Base-by-base conservation (phyloP, 2,888 invertebrate genomes). In the Seira sanloemensis region DNA sequence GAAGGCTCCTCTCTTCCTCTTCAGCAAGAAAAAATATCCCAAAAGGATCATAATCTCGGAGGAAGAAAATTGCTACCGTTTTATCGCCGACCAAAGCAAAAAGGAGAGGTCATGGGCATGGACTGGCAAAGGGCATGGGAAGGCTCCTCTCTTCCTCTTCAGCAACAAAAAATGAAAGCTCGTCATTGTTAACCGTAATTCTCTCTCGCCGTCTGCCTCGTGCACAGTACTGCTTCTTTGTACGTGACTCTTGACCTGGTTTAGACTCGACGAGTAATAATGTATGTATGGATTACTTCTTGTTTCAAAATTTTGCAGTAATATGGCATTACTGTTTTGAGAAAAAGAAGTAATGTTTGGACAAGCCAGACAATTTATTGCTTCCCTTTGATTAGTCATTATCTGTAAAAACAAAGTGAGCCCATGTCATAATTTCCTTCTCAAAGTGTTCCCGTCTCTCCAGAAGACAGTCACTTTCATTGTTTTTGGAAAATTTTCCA, bases 291-390 rank as follows among this genome's bases (percentile, higher is more conserved):
- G n/a, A n/a, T n/a, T n/a, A n/a, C n/a, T n/a, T n/a, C n/a, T n/a
- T n/a, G n/a, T n/a, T n/a, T n/a, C 50, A 21, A 23, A n/a, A 78
- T 67, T 67, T 78, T 71, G n/a, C 67, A 27, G 21, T 19, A 23
- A 58, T 54, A 54, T 24, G 19, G 74, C 7, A n/a, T 67, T 76
- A 21, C 19, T 66, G 65, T 4, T n/a, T n/a, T n/a, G n/a, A n/a
- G n/a, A n/a, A n/a, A n/a, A 71, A 71, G 54, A 46, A 69, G 26
- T 37, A 80, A 81, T 81, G 71, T 81, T 81, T 81, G 75, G 81
- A 81, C 81, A 81, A 26, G 19, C 4, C 76, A 81, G 81, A 81
- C 81, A 81, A 81, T 81, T 81, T 81, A 81, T 81, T 76, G 76
- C 76, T 81, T 81, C 81, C 81, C 71, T 75, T 71, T 9, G 58